These are phyloP conservation scores for Oryzias sinensis DNA, from an alignment of 2,797 vertebrate species.

Conservation along the genomic window DNA sequence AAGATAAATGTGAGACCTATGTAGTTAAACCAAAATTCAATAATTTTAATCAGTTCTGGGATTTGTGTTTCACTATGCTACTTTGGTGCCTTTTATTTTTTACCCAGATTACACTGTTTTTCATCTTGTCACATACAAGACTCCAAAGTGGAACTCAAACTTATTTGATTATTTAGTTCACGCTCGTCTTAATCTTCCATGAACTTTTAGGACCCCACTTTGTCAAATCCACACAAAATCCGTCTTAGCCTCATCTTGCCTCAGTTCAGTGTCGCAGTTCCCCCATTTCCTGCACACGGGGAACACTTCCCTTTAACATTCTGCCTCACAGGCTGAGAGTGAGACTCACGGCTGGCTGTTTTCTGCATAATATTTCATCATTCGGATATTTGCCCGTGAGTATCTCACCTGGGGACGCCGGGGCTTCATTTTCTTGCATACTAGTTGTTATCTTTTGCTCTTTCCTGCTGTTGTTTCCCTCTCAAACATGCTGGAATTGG, in stretches of 20 bases:
- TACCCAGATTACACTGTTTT: constrained; percentile 6
- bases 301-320: constrained; percentile 17
- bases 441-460: constrained; percentile 1
- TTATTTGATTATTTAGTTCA: not conserved
- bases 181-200: not conserved
- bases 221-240: constrained; percentile 18
- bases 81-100: no score
- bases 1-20: constrained; percentile 13
- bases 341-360: constrained; percentile 13
- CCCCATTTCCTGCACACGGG: constrained; percentile 5
- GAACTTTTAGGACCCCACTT: constrained; percentile 13
- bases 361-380: constrained; percentile 31
- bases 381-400: constrained; percentile 15
- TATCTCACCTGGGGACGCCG: constrained; percentile 16
- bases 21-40: constrained; percentile 52
- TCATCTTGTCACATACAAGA: constrained; percentile 31
- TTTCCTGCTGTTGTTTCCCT: not conserved
- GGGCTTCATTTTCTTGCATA: not conserved
- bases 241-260: constrained; percentile 28
- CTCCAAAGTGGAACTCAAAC: not conserved
- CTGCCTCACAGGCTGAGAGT: constrained; percentile 9
- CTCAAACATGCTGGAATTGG: not conserved
- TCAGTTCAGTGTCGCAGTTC: constrained; percentile 11
- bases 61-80: constrained; percentile 1
- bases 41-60: constrained; percentile 36